Evolutionary conservation across 2,797 vertebrate species (phyloP).

Genomic region (Cygnus olor): DNA sequence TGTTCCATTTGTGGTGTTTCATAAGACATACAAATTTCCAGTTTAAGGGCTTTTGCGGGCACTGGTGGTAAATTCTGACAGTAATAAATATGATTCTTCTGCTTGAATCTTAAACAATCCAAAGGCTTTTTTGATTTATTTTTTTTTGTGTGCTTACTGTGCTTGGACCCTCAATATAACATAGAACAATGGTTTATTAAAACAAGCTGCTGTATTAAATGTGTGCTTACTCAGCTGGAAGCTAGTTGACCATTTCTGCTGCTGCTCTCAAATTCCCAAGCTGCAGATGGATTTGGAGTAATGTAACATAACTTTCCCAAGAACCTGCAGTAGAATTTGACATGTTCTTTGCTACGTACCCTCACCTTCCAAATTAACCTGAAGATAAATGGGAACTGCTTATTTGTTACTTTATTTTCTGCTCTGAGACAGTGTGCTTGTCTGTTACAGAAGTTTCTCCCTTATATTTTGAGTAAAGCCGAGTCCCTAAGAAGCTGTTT

Average conservation of each 20-base stretch:
- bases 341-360: background rate
- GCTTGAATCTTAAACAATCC: background rate
- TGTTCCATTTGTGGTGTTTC: background rate
- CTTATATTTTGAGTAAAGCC: slow-evolving; percentile 26
- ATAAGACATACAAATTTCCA: background rate
- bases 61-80: background rate
- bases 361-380: slow-evolving; percentile 30
- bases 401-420: slow-evolving; percentile 21
- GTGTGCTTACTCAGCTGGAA: slow-evolving; percentile 59
- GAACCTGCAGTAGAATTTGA: background rate
- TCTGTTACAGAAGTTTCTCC: background rate
- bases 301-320: slow-evolving; percentile 25
- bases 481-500: background rate
- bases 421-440: background rate
- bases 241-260: slow-evolving; percentile 33
- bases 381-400: slow-evolving; percentile 13
- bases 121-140: background rate
- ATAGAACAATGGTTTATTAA: slow-evolving; percentile 48
- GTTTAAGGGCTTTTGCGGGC: background rate
- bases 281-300: slow-evolving; percentile 26
- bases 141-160: background rate
- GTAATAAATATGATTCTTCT: background rate
- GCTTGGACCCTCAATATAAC: background rate
- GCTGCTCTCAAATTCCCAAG: slow-evolving; percentile 41
- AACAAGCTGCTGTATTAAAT: slow-evolving; percentile 39